These are phyloP conservation scores for Synanthedon myopaeformis DNA, from an alignment of 2,888 invertebrate genomes.

Conservation along the genomic window DNA sequence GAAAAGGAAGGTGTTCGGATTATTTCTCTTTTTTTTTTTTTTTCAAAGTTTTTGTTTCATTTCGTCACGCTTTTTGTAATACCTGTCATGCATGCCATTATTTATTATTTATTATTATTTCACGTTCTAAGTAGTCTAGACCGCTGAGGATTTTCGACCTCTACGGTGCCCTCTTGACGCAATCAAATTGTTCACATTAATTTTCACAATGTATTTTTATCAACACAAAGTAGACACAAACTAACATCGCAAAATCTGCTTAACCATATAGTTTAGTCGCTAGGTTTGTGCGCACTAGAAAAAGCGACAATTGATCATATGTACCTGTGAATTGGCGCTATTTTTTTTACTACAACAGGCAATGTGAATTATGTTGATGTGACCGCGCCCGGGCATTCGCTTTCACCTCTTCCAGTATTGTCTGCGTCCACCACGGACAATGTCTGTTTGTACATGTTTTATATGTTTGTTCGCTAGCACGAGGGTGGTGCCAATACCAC, in stretches of 20 bases:
- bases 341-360: constrained; percentile 69
- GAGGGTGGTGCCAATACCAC: constrained; percentile 92
- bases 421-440: constrained; percentile 23
- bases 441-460: constrained; percentile 56
- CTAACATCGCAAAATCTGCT: constrained; percentile 40
- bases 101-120: constrained; percentile 46
- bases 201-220: constrained; percentile 40
- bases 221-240: constrained; percentile 45
- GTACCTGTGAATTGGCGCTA: constrained; percentile 48
- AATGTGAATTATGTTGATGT: constrained; percentile 28
- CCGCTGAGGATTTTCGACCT: constrained; percentile 5
- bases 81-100: constrained; percentile 58
- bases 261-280: background rate
- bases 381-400: constrained; percentile 16
- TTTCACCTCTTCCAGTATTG: constrained; percentile 1
- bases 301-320: background rate
- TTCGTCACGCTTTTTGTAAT: constrained; percentile 52
- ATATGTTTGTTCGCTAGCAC: constrained; percentile 82
- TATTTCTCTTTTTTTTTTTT: too few species aligned
- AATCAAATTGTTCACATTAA: constrained; percentile 20
- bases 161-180: constrained; percentile 12
- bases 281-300: background rate
- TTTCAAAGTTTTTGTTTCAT: constrained; percentile 26
- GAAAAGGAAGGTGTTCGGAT: constrained; percentile 12
- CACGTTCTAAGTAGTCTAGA: constrained; percentile 40